phyloP scores from a whole-genome alignment of 1,140 invertebrate genomes.

The Paracyclopina nana region DNA sequence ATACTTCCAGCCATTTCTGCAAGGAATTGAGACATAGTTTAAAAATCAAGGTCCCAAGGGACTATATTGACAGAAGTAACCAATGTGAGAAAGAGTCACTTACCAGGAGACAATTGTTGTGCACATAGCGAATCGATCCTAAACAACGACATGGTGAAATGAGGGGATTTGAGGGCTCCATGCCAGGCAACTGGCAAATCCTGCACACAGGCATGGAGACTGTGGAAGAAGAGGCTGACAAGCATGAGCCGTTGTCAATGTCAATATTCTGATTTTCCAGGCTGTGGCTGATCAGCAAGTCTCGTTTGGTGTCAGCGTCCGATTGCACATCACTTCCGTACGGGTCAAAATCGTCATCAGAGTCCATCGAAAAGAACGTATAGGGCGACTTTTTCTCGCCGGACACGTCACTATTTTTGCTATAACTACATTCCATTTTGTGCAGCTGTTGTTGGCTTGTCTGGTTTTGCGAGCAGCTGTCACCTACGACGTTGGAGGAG shows the following conservation, averaged over 20 bases:
- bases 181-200: slow-evolving; percentile 32
- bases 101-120: slow-evolving; percentile 34
- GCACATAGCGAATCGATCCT: slow-evolving; percentile 34
- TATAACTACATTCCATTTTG: too few species aligned
- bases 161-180: slow-evolving; percentile 27
- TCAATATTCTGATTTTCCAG: background rate
- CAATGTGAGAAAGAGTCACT: slow-evolving; percentile 17
- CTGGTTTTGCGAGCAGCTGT: too few species aligned
- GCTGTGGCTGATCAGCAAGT: too few species aligned
- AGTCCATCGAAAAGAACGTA: too few species aligned
- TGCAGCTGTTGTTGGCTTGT: too few species aligned
- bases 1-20: slow-evolving; percentile 36
- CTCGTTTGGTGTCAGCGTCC: too few species aligned
- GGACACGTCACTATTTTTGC: too few species aligned
- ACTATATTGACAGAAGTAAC: background rate
- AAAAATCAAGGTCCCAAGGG: background rate
- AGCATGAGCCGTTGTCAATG: slow-evolving; percentile 1
- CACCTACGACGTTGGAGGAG: too few species aligned
- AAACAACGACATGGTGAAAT: slow-evolving; percentile 35
- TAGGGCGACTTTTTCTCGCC: too few species aligned
- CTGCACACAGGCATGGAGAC: slow-evolving; percentile 29
- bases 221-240: slow-evolving; percentile 21
- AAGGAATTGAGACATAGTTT: slow-evolving; percentile 18
- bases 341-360: too few species aligned
- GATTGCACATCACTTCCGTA: too few species aligned